Conservation (phyloP, 92 coral and sea anemone species). For the Blastomussa wellsi region DNA sequence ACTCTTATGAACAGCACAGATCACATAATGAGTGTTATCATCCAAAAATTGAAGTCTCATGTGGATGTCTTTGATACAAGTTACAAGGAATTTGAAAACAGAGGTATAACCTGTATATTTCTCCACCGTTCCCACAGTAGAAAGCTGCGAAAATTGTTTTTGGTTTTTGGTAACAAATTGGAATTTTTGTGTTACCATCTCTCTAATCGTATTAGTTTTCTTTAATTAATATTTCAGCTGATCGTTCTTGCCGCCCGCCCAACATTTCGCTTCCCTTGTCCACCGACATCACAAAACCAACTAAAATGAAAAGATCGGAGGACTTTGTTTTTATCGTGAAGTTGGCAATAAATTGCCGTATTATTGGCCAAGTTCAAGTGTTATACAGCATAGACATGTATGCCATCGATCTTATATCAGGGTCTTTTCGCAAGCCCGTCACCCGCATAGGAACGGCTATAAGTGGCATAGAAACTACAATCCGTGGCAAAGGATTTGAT, state of each 20-base stretch:
- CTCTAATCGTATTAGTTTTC: no score
- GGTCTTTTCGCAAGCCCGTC: slow-evolving; percentile 11
- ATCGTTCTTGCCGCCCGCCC: slow-evolving; percentile 67
- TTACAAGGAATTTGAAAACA: slow-evolving; percentile 60
- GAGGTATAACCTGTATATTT: slow-evolving; percentile 42
- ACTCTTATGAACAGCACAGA: slow-evolving; percentile 68
- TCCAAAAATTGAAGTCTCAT: slow-evolving; percentile 26
- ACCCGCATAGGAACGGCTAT: slow-evolving; percentile 19
- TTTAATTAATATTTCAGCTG: slow-evolving; percentile 32
- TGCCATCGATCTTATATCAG: slow-evolving; percentile 34
- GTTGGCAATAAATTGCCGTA: slow-evolving; percentile 36
- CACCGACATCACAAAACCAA: slow-evolving; percentile 32
- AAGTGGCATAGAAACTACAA: slow-evolving; percentile 17
- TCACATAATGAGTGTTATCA: slow-evolving; percentile 37
- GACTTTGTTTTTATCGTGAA: slow-evolving; percentile 30
- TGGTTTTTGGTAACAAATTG: background rate
- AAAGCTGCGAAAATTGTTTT: background rate
- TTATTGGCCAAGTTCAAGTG: background rate
- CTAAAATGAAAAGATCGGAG: slow-evolving; percentile 46
- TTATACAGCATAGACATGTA: slow-evolving; percentile 38
- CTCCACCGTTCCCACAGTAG: background rate
- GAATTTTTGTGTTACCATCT: background rate
- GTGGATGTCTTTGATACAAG: slow-evolving; percentile 36
- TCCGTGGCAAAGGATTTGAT: slow-evolving; percentile 39
- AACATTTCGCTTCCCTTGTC: slow-evolving; percentile 63